Base-by-base conservation (phyloP, 2,797 vertebrate species). In the Peromyscus melanophrys region DNA sequence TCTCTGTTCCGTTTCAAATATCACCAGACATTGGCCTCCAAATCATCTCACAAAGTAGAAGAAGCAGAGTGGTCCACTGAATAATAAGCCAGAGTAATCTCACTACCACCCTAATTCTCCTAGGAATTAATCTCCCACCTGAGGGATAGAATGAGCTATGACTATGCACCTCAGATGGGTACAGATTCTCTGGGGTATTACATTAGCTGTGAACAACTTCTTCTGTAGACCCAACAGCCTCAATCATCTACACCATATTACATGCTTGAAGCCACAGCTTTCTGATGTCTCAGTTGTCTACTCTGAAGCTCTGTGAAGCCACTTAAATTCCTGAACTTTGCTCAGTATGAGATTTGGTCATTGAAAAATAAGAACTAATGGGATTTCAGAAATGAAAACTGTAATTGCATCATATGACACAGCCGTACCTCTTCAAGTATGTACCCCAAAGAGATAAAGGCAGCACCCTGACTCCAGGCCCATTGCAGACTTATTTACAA, bases 271-370 rank as follows among this genome's bases (percentile, higher is more conserved):
- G 77, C 49, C 83, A 86, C 19, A 77, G 34, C 7, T 69, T 85
- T 40, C 25, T 55, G 61, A 75, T 21, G 40, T 34, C 46, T 92
- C 61, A 17, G 21, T 55, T 34, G 73, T 86, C 61, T 46, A 65
- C 59, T 49, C 27, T 94, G 84, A 94, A 61, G 59, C 34, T 82
- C 69, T 77, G 43, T 31, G 67, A 89, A 65, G 25, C 31, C 63
- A 89, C 80, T 40, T 31, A 80, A 89, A 31, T 86, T 83, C 55
- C 88, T 95, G 31, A 71, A 93, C 43, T 67, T 86, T 87, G 49
- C 52, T 61, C 5, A 34, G 7, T 12, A 89, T 43, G 63, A 89
- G 29, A n/a, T 25, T 37, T 75, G 29, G 40, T 19, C 7, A 88
- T 34, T 82, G 67, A 95, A 82, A 96, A 92, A 92, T 29, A 84